Evolutionary conservation across 2,113 vertebrate genomes (phyloP).

Genomic region (Scytalopus superciliaris): DNA sequence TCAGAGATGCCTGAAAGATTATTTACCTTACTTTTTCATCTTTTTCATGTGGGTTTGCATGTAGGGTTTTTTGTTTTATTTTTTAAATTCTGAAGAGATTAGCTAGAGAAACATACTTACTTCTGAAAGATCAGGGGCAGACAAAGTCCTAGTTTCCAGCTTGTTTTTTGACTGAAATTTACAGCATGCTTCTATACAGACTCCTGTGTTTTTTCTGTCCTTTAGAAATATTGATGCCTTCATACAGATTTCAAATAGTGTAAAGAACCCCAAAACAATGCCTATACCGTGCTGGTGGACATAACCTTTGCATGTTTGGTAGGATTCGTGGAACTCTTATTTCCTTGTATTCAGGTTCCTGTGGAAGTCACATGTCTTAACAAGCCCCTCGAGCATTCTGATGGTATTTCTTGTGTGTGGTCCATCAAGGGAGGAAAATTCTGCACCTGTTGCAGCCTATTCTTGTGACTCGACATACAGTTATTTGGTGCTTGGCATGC

Average conservation of each 20-base stretch:
- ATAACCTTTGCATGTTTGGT: neutral
- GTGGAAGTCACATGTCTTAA: neutral
- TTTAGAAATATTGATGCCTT: neutral
- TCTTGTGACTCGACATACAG: neutral
- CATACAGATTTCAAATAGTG: neutral
- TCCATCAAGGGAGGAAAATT: neutral
- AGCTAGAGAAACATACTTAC: neutral
- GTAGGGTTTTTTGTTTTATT: neutral
- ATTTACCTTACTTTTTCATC: neutral
- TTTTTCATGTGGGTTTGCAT: neutral
- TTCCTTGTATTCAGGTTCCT: neutral
- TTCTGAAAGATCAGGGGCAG: neutral
- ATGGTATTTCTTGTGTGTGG: neutral
- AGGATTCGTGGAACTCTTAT: rapidly evolving
- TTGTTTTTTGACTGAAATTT: neutral
- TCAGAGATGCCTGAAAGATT: neutral
- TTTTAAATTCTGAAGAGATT: neutral
- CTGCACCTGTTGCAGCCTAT: neutral
- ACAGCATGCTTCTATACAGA: neutral
- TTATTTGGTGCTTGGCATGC: neutral
- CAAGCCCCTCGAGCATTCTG: neutral
- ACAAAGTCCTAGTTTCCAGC: neutral
- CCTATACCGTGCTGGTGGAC: neutral
- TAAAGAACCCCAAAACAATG: neutral
- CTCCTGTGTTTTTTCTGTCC: neutral